A percentile compares a stretch with the other conserved stretches of the same genome.
phyloP scores from a whole-genome alignment of 2,113 vertebrate species.

The Carassius carassius region DNA sequence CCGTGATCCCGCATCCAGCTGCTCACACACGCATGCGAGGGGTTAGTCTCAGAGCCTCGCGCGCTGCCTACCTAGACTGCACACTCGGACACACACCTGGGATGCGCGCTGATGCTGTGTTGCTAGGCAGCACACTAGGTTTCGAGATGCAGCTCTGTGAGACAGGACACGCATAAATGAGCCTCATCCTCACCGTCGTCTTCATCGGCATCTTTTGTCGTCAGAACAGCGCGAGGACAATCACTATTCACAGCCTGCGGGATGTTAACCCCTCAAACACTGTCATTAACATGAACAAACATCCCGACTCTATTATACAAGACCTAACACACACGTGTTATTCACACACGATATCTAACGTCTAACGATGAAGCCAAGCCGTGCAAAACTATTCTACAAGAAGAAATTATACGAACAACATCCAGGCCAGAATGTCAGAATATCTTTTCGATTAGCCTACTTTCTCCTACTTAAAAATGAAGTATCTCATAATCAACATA shows the following conservation, averaged over 20 bases:
- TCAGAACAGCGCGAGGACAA: conserved; percentile 55
- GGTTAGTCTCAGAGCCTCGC: neutral
- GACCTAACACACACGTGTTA: neutral
- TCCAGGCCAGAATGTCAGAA: no score
- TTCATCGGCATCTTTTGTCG: conserved; percentile 59
- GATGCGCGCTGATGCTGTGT: neutral
- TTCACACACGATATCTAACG: no score
- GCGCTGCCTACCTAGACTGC: neutral
- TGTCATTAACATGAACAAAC: conserved; percentile 54
- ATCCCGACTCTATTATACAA: neutral
- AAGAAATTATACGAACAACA: no score
- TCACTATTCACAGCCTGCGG: conserved; percentile 48
- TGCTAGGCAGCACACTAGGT: conserved; percentile 11
- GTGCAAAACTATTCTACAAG: no score
- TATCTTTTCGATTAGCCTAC: no score
- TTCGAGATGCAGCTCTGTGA: conserved; percentile 49
- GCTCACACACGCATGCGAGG: conserved; percentile 73
- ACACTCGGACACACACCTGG: neutral
- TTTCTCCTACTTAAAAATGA: no score
- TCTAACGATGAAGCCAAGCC: no score
- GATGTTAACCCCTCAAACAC: conserved; percentile 42
- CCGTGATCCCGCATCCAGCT: conserved; percentile 91
- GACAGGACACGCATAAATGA: conserved; percentile 75
- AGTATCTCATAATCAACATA: no score
- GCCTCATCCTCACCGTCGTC: conserved; percentile 81